Evolutionary conservation across 2,888 invertebrate species (phyloP).

Genomic region (Omphaloscelis lunosa): DNA sequence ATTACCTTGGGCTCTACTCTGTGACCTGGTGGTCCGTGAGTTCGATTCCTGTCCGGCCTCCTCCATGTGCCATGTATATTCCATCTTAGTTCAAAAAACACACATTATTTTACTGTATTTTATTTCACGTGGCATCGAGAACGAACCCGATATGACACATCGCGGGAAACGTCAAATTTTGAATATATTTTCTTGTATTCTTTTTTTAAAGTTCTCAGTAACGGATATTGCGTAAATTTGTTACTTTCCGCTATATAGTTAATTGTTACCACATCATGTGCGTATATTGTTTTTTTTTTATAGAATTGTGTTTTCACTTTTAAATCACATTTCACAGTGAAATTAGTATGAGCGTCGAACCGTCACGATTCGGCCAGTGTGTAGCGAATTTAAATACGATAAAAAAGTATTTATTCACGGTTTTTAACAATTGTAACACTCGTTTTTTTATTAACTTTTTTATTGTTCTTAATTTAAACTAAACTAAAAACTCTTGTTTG

Average conservation of each 20-base stretch:
- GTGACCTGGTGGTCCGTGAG: slow-evolving; percentile 70
- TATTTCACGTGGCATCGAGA: slow-evolving; percentile 74
- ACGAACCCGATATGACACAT: slow-evolving; percentile 74
- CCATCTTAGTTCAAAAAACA: slow-evolving; percentile 79
- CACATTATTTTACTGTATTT: slow-evolving; percentile 50
- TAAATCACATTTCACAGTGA: slow-evolving; percentile 72
- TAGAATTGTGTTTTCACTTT: slow-evolving; percentile 68
- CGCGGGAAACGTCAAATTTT: slow-evolving; percentile 58
- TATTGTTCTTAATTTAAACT: slow-evolving; percentile 60
- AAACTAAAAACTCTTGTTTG: slow-evolving; percentile 66
- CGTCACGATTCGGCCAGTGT: slow-evolving; percentile 63
- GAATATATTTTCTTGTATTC: slow-evolving; percentile 8
- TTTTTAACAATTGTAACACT: slow-evolving; percentile 48
- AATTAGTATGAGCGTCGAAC: slow-evolving; percentile 74
- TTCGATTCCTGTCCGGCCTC: slow-evolving; percentile 80
- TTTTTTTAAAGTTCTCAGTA: slow-evolving; percentile 18
- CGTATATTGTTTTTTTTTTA: slow-evolving; percentile 50
- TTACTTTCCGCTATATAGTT: slow-evolving; percentile 36
- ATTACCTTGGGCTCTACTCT: slow-evolving; percentile 83
- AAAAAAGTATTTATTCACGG: slow-evolving; percentile 45
- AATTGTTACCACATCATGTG: slow-evolving; percentile 53
- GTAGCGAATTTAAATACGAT: slow-evolving; percentile 55
- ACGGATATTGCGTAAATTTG: slow-evolving; percentile 27
- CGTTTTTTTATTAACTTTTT: slow-evolving; percentile 27
- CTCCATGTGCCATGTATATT: slow-evolving; percentile 89